Conservation (phyloP, 2,888 invertebrate genomes). For the Pasiphila rectangulata region DNA sequence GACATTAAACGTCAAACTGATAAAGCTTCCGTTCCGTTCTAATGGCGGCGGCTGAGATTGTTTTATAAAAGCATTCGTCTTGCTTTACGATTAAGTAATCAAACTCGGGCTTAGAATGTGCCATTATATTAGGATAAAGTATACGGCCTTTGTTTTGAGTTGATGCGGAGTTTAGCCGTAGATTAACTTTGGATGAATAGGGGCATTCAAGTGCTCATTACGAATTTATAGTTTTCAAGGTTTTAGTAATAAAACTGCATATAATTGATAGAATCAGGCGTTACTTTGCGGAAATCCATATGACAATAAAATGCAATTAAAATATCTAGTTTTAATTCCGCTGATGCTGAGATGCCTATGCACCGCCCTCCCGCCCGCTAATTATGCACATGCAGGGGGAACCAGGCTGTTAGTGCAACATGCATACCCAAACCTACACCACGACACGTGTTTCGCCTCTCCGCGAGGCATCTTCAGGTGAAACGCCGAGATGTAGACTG, state of each 20-base stretch:
- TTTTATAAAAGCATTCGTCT: conserved; percentile 33
- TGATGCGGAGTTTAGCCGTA: conserved; percentile 4
- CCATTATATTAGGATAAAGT: conserved; percentile 28
- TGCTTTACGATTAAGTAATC: conserved; percentile 33
- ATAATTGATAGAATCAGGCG: too few species aligned
- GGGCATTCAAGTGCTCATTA: neutral
- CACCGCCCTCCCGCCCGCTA: too few species aligned
- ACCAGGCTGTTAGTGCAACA: too few species aligned
- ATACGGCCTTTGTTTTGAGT: conserved; percentile 17
- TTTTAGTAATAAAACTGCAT: conserved; percentile 1
- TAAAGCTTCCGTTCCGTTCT: conserved; percentile 26
- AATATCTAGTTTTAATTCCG: too few species aligned
- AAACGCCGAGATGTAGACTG: too few species aligned
- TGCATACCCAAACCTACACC: too few species aligned
- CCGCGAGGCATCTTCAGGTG: too few species aligned
- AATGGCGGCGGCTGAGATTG: conserved; percentile 29
- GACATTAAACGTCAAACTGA: conserved; percentile 26
- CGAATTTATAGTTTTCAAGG: neutral
- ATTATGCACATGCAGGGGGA: too few species aligned
- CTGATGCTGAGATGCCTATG: too few species aligned
- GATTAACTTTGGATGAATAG: conserved; percentile 4
- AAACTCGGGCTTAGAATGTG: conserved; percentile 25
- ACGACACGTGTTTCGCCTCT: too few species aligned
- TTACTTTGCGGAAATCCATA: too few species aligned
- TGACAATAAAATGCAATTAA: too few species aligned